Evolutionary conservation across 2,888 invertebrate species (phyloP).

Genomic region (Erebia epiphron): DNA sequence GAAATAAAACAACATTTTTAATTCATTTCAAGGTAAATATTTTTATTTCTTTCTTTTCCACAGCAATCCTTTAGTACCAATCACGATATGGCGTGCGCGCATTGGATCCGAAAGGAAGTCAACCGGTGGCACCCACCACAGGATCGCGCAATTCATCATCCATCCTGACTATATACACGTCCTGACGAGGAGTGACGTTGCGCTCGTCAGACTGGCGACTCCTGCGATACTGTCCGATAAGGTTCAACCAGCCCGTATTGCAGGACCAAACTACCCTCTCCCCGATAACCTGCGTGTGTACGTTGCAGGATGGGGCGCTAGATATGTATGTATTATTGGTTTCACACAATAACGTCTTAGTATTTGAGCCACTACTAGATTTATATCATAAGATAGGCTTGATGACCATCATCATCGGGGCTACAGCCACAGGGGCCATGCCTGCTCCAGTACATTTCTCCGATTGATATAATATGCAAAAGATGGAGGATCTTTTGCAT

Average conservation of each 20-base stretch:
- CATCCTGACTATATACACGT: slow-evolving; percentile 40
- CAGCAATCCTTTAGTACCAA: background rate
- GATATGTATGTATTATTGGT: slow-evolving; percentile 45
- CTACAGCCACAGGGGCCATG: too few relatives aligned
- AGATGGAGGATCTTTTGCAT: too few relatives aligned
- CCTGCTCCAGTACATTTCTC: too few relatives aligned
- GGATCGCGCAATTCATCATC: slow-evolving; percentile 34
- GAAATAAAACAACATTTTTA: too few relatives aligned
- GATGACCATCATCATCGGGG: too few relatives aligned
- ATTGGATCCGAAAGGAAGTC: slow-evolving; percentile 44
- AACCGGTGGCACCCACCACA: slow-evolving; percentile 41
- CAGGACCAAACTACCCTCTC: slow-evolving; percentile 47
- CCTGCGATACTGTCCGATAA: slow-evolving; percentile 32
- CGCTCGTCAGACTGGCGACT: slow-evolving; percentile 43
- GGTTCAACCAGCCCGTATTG: slow-evolving; percentile 48
- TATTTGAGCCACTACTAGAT: too few relatives aligned
- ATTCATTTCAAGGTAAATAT: too few relatives aligned
- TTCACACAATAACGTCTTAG: too few relatives aligned
- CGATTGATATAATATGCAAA: too few relatives aligned
- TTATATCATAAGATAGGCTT: too few relatives aligned
- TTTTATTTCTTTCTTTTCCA: background rate
- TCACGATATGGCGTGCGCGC: slow-evolving; percentile 49
- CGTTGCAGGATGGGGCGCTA: slow-evolving; percentile 55
- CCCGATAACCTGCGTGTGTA: slow-evolving; percentile 44
- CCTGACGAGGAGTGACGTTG: slow-evolving; percentile 44